Base-by-base conservation (phyloP, 1,140 invertebrate genomes). In the Pemphigus obesinymphae region DNA sequence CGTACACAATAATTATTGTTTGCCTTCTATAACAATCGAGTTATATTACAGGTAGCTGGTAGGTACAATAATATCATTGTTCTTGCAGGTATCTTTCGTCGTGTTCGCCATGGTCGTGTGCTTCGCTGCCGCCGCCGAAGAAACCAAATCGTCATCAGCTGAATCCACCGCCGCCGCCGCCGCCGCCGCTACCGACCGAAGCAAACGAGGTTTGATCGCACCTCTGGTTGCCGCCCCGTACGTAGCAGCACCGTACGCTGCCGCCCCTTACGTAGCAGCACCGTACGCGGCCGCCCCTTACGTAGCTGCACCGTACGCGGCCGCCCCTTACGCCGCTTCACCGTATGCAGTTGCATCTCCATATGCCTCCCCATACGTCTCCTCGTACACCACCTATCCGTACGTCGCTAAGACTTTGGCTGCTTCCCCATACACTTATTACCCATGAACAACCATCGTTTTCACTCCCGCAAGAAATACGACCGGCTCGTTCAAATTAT, bases 341-440 rank as follows among this genome's bases (percentile, higher is more conserved):
- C 50, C 73, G 1, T 76, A 76, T 8, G 75, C 75, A 26, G 13
- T 80, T 1, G 23, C 55, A 43, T 58, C 55, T 3, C 75, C 75
- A 7, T 61, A 80, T 23, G 75, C 75, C 15, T 15, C 75, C 6
- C 75, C 75, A 10, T 80, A 80, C 53, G 75, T 80, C 15, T 80
- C 75, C 0, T 80, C 75, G 15, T 80, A 80, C 53, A 80, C 37
- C 53, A n/a, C 34, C 26, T 80, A 80, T 23, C 75, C 75, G 0
- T 80, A 80, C 37, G 75, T 80, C 20, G 75, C 75, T 11, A 80
- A 61, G 53, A 45, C 75, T 43, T 31, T 80, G 37, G 75, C 55
- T 58, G 75, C 55, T 58, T 80, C 75, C 8, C 75, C 75, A 11
- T 80, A 80, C 75, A n/a, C 75, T 8, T 61, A 80, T 37, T 80